These are phyloP conservation scores for Eretmochelys imbricata DNA, from an alignment of 2,113 vertebrate species.

Conservation along the genomic window DNA sequence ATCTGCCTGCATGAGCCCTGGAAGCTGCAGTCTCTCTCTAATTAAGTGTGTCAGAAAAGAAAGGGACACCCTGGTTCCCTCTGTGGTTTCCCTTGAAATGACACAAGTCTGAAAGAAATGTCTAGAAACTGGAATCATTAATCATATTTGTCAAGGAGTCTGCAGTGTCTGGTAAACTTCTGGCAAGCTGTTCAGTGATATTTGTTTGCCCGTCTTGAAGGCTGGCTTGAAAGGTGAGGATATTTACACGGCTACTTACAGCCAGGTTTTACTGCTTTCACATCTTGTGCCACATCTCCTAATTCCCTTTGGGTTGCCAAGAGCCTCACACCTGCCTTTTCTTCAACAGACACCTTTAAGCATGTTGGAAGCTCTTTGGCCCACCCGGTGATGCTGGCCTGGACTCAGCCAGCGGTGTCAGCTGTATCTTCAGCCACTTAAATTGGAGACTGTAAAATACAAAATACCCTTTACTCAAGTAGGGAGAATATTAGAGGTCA, in stretches of 20 bases:
- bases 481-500: conserved; percentile 27
- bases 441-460: not conserved
- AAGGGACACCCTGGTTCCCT: not conserved
- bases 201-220: not conserved
- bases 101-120: not conserved
- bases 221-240: not conserved
- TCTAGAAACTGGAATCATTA: not conserved
- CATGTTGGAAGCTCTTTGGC: not conserved
- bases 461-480: conserved; percentile 32
- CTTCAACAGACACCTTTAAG: not conserved
- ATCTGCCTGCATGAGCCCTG: not conserved
- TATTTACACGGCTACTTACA: not conserved
- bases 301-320: not conserved
- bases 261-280: not conserved
- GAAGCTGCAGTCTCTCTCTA: not conserved
- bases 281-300: not conserved
- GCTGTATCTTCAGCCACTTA: not conserved
- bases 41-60: conserved; percentile 8
- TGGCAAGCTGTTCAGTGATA: not conserved
- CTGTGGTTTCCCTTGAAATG: not conserved
- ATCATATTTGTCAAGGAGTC: not conserved
- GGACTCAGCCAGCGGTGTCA: not conserved
- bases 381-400: not conserved
- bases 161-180: not conserved
- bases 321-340: not conserved